These are phyloP conservation scores for Drosophila limbata DNA, from an alignment of 2,888 invertebrate genomes.

Conservation along the genomic window DNA sequence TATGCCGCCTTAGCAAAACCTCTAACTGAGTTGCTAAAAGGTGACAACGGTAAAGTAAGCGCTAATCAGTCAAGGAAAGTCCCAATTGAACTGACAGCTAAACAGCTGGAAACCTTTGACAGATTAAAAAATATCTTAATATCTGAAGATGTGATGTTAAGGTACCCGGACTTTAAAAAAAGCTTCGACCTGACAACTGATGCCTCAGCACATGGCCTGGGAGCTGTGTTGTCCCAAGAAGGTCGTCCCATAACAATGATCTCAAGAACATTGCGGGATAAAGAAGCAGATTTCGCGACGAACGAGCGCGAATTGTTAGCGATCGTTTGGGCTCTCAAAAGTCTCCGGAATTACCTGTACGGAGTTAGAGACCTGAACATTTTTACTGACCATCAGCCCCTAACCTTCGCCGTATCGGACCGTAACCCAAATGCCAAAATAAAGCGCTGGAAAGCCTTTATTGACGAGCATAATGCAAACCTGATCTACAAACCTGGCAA, in stretches of 20 bases:
- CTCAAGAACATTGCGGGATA: slow-evolving; percentile 9
- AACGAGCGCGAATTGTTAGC: slow-evolving; percentile 17
- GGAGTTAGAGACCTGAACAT: not conserved
- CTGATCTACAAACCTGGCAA: slow-evolving; percentile 26
- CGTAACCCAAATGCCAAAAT: slow-evolving; percentile 21
- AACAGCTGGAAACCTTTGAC: slow-evolving; percentile 3
- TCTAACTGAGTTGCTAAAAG: not conserved
- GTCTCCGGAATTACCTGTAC: slow-evolving; percentile 18
- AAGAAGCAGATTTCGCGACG: slow-evolving; percentile 6
- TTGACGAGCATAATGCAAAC: slow-evolving; percentile 8
- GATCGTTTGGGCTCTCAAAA: slow-evolving; percentile 17
- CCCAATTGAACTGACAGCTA: not conserved
- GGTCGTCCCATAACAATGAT: slow-evolving; percentile 16
- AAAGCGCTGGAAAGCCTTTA: slow-evolving; percentile 22
- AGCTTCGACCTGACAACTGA: slow-evolving; percentile 18
- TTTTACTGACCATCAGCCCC: too few relatives aligned
- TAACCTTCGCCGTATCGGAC: too few relatives aligned
- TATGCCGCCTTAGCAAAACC: not conserved
- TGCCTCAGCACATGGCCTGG: slow-evolving; percentile 8
- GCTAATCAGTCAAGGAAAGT: not conserved
- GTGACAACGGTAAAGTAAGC: not conserved
- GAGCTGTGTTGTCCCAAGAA: slow-evolving; percentile 13
- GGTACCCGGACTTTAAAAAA: slow-evolving; percentile 13
- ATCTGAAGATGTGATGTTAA: slow-evolving; percentile 9
- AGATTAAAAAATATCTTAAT: slow-evolving; percentile 11